Conservation (phyloP, 2,888 invertebrate genomes). For the Pristionchus arcanus region DNA sequence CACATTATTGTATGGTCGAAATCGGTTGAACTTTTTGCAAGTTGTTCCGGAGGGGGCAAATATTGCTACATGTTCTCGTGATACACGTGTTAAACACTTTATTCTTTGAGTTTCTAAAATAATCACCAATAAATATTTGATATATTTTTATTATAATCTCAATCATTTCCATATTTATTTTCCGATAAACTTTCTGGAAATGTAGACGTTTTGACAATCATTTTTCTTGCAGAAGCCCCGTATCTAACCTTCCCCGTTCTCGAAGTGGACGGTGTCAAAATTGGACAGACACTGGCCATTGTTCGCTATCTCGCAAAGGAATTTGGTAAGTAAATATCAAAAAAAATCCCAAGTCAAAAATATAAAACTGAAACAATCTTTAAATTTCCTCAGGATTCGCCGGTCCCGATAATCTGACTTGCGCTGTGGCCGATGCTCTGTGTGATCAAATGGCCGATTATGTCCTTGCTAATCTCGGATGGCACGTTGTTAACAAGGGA, state of each 20-base stretch:
- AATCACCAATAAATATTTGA: too few relatives aligned
- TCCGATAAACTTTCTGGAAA: too few relatives aligned
- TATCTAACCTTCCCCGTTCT: neutral
- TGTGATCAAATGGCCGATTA: neutral
- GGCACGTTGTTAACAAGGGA: neutral
- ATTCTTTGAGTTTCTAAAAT: too few relatives aligned
- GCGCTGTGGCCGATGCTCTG: conserved; percentile 13
- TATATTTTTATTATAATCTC: too few relatives aligned
- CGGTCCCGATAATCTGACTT: conserved; percentile 29
- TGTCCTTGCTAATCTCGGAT: neutral
- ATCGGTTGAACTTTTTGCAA: too few relatives aligned
- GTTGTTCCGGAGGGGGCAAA: too few relatives aligned
- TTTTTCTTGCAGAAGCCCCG: neutral
- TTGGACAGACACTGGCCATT: neutral
- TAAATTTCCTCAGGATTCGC: neutral
- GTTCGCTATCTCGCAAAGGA: neutral
- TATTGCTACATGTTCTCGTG: too few relatives aligned
- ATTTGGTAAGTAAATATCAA: neutral
- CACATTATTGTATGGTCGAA: too few relatives aligned
- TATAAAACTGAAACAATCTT: neutral
- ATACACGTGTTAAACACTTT: too few relatives aligned
- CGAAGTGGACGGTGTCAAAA: neutral
- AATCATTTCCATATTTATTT: too few relatives aligned
- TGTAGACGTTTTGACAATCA: neutral
- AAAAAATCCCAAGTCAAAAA: too few relatives aligned